Percentiles rank a stretch among this genome's conserved stretches.
Conservation (phyloP, 2,888 invertebrate species). For the Pseudeuparius sepicola region DNA sequence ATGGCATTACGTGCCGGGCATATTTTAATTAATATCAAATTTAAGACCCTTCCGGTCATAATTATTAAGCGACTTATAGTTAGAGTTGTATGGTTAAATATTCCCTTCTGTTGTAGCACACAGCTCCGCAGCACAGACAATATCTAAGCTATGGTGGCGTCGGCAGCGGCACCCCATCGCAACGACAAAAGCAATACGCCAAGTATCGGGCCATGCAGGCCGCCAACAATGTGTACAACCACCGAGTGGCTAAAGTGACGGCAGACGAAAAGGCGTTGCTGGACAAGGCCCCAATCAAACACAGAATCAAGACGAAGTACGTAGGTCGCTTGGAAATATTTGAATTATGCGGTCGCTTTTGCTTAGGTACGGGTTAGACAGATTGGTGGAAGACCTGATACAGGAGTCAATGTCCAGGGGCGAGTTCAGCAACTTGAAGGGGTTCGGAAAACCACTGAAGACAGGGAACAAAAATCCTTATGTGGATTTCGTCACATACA, state of each 20-base stretch:
- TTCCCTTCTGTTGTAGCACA: conserved; percentile 50
- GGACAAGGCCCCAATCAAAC: conserved; percentile 49
- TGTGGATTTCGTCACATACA: conserved; percentile 80
- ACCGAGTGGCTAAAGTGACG: conserved; percentile 48
- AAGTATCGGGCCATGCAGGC: conserved; percentile 60
- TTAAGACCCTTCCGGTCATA: no score
- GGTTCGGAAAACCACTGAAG: conserved; percentile 71
- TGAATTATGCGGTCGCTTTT: no score
- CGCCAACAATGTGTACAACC: conserved; percentile 52
- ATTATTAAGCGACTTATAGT: no score
- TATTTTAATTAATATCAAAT: no score
- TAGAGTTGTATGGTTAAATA: no score
- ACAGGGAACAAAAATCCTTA: conserved; percentile 67
- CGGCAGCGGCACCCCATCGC: conserved; percentile 68
- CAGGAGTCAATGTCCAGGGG: conserved; percentile 85
- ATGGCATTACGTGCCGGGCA: no score
- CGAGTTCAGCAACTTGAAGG: conserved; percentile 76
- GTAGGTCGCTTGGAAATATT: conserved; percentile 12
- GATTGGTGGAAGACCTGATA: conserved; percentile 84
- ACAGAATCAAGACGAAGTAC: conserved; percentile 68
- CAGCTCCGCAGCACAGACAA: conserved; percentile 80
- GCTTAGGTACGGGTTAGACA: conserved; percentile 64
- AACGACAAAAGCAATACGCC: conserved; percentile 68
- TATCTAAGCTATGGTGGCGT: conserved; percentile 72
- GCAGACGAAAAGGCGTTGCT: conserved; percentile 55